Percentiles rank a stretch among this genome's conserved stretches.
Evolutionary conservation across 2,113 vertebrate species (phyloP).

Genomic region (Lucifuga dentata): DNA sequence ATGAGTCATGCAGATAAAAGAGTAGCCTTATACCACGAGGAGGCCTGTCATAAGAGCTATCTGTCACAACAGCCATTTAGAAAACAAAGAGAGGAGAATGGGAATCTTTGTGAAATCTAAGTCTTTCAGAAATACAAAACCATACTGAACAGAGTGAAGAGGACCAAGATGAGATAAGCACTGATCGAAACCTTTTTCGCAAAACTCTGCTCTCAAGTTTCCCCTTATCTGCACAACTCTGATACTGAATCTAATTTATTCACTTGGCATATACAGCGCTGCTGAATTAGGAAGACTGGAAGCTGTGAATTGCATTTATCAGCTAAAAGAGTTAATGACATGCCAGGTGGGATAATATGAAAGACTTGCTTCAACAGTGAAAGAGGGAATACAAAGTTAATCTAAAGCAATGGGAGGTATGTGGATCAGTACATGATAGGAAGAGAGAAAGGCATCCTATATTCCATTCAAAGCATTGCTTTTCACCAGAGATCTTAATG

Average conservation of each 20-base stretch:
- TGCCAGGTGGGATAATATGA: slow-evolving; percentile 72
- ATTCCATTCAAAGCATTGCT: slow-evolving; percentile 48
- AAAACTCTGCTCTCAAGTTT: slow-evolving; percentile 50
- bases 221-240: slow-evolving; percentile 15
- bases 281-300: slow-evolving; percentile 68
- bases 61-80: slow-evolving; percentile 49
- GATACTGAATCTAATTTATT: slow-evolving; percentile 69
- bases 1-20: slow-evolving; percentile 39
- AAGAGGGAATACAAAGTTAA: slow-evolving; percentile 70
- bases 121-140: slow-evolving; percentile 45
- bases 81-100: slow-evolving; percentile 35
- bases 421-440: slow-evolving; percentile 52
- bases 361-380: slow-evolving; percentile 56
- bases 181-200: slow-evolving; percentile 56
- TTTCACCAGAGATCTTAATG: slow-evolving; percentile 68
- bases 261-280: slow-evolving; percentile 42
- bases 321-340: slow-evolving; percentile 63
- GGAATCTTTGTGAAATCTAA: slow-evolving; percentile 27
- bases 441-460: slow-evolving; percentile 45
- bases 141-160: slow-evolving; percentile 4
- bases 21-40: slow-evolving; percentile 27
- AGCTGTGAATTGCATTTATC: slow-evolving; percentile 73
- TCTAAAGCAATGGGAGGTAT: slow-evolving; percentile 64
- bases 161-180: slow-evolving; percentile 37
- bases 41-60: slow-evolving; percentile 18